phyloP scores from a whole-genome alignment of 2,888 invertebrate genomes.

The Leptopilina syphax region DNA sequence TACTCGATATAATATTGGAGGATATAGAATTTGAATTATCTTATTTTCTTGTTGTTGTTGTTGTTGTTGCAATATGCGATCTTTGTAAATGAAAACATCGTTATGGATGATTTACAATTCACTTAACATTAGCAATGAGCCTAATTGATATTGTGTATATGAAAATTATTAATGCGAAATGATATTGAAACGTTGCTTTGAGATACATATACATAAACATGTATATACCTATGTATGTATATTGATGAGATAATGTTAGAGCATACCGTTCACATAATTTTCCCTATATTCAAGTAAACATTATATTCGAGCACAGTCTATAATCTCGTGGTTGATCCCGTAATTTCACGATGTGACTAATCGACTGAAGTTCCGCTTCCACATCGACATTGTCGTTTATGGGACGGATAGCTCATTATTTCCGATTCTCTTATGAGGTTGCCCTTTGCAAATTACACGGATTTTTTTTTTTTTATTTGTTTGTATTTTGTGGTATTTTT shows the following conservation, averaged over 20 bases:
- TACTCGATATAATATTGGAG: no score
- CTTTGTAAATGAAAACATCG: background rate
- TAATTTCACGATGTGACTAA: slow-evolving; percentile 37
- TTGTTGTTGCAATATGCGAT: background rate
- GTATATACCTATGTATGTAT: background rate
- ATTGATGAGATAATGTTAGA: slow-evolving; percentile 44
- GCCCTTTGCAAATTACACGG: background rate
- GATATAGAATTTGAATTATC: background rate
- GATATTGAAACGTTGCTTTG: slow-evolving; percentile 5
- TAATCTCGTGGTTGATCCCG: slow-evolving; percentile 29
- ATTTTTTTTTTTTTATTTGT: background rate
- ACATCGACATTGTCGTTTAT: slow-evolving; percentile 18
- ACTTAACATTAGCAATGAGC: slow-evolving; percentile 46
- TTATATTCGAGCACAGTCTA: slow-evolving; percentile 30
- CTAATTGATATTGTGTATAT: slow-evolving; percentile 51
- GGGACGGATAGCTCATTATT: slow-evolving; percentile 25
- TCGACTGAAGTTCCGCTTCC: slow-evolving; percentile 32
- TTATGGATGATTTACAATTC: background rate
- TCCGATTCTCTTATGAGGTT: background rate
- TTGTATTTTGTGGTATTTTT: background rate
- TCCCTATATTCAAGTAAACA: slow-evolving; percentile 46
- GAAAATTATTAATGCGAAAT: slow-evolving; percentile 53
- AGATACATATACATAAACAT: background rate
- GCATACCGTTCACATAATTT: slow-evolving; percentile 57
- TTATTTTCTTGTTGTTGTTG: background rate